phyloP scores from a whole-genome alignment of 2,797 vertebrate genomes.

The Petrocephalus sullivani region DNA sequence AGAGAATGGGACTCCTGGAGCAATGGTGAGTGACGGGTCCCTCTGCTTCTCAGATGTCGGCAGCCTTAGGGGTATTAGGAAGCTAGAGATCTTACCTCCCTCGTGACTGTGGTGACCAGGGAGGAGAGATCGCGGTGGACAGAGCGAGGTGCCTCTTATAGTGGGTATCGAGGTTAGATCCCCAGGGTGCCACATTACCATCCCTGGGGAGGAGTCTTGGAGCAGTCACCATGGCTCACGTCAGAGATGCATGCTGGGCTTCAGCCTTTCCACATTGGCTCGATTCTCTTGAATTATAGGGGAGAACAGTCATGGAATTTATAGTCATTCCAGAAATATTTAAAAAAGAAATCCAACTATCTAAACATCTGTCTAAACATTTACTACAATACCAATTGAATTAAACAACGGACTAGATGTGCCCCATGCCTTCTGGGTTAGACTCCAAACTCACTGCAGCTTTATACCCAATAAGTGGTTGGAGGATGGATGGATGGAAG shows the following conservation, averaged over 20 bases:
- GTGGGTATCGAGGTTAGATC: not conserved
- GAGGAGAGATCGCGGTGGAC: not conserved
- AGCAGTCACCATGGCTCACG: not conserved
- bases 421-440: not conserved
- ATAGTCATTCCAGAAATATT: not conserved
- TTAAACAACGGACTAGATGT: not conserved
- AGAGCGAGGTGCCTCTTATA: not conserved
- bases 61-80: not conserved
- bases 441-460: not conserved
- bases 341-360: not conserved
- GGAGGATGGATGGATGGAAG: not conserved
- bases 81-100: not conserved
- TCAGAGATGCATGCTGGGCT: not conserved
- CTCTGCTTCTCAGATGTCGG: not conserved
- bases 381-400: not conserved
- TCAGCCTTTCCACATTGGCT: not conserved
- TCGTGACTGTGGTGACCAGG: not conserved
- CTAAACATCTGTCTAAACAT: not conserved
- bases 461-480: not conserved
- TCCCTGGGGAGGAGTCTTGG: too few relatives aligned
- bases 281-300: not conserved
- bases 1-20: constrained; percentile 91
- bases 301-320: not conserved
- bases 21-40: constrained; percentile 75
- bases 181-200: not conserved